Base-by-base conservation (phyloP, 2,113 vertebrate genomes). In the Megaptera novaeangliae region DNA sequence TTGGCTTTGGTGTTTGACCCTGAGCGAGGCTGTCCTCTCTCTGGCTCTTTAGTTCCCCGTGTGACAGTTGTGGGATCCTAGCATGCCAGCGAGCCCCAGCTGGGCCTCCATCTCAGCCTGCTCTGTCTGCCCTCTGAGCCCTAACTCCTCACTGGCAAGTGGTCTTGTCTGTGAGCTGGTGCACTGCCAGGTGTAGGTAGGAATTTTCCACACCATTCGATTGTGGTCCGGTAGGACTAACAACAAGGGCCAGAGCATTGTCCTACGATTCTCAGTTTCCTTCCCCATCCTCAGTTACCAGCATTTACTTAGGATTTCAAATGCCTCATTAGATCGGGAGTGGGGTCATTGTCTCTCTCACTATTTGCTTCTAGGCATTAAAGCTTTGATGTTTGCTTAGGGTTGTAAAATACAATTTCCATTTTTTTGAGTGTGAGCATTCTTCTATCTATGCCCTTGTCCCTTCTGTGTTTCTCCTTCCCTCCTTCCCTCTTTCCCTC, bases 311-410 rank as follows among this genome's bases (percentile, higher is more conserved):
- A 0, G 6, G 66, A n/a, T 21, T 25, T 49, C 84, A 34, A 5
- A 4, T 7, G 74, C 3, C 1, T 55, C 68, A 2, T 34, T 17
- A 0, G 29, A 59, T 0, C 5, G 5, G 21, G 69, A 10, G 3
- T 0, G 4, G 12, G 31, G 34, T 11, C 6, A 1, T 5, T n/a
- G 63, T 27, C 66, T 81, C n/a, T 63, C 3, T 52, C 8, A 0
- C 36, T 36, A 0, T 75, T 27, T 39, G 44, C 75, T 86, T 31
- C 1, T 6, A 27, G 80, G 49, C 14, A 1, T n/a, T 23, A 59
- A 55, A 82, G 49, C 39, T 27, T 36, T 5, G 8, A 17, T 49
- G 39, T 88, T 49, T 31, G 52, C 44, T 66, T 39, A 61, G 18
- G 18, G 69, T 27, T 49, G 29, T 44, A 64, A 44, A 49, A 82